Evolutionary conservation across 2,797 vertebrate genomes (phyloP).

Genomic region (Hafferia zeledoni): DNA sequence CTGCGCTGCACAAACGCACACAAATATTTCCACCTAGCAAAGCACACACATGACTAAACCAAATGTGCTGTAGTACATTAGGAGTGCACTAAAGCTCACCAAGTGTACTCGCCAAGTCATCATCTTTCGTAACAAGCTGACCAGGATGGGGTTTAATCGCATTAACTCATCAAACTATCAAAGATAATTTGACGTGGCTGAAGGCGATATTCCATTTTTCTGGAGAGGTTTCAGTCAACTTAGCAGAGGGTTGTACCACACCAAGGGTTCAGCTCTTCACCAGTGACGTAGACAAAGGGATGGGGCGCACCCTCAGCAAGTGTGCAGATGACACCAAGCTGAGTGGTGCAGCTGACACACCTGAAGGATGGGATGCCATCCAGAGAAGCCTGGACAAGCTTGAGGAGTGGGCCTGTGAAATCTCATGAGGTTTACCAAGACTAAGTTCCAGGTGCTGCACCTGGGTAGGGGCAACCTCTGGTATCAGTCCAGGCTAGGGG

Average conservation of each 20-base stretch:
- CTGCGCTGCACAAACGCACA: neutral
- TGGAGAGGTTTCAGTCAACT: neutral
- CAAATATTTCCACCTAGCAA: neutral
- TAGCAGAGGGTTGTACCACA: neutral
- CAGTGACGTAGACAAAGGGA: neutral
- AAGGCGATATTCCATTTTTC: neutral
- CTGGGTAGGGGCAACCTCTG: fast-evolving
- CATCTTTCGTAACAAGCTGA: neutral
- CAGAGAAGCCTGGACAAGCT: neutral
- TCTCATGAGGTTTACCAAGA: neutral
- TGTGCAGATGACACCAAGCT: neutral
- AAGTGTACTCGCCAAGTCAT: neutral
- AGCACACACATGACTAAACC: neutral
- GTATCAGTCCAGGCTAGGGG: neutral
- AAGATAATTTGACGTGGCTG: neutral
- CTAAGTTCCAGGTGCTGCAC: neutral
- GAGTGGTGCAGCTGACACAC: neutral
- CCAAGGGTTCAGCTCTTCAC: neutral
- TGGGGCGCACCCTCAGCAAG: neutral
- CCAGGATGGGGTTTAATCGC: conserved; percentile 36
- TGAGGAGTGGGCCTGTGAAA: neutral
- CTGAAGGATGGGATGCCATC: neutral
- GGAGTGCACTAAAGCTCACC: neutral
- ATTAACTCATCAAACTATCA: conserved; percentile 32
- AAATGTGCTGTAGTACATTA: neutral